Evolutionary conservation across 2,797 vertebrate genomes (phyloP), one percentile per base, ranked within the genome.

Genomic region (Silurus aristotelis): DNA sequence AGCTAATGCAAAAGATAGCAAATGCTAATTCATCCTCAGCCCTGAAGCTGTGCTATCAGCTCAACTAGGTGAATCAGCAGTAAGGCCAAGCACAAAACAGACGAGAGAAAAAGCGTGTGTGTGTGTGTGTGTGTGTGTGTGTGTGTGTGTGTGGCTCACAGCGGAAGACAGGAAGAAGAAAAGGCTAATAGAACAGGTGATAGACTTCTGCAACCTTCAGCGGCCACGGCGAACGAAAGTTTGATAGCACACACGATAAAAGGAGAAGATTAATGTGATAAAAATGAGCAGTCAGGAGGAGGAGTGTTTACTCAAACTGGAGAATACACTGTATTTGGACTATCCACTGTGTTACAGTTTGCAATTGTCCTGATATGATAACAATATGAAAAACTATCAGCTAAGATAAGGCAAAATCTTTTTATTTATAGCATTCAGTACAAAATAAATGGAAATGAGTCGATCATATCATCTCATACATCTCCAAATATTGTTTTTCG

Each of bases 11-110:
- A 31, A 31, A 58, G 38, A 25, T 27, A 73, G 27, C 6, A 52
- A 52, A 52, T 52, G 48, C 48, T 52, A 52, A 84, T 83, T 48
- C 82, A 81, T 86, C 83, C 83, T 73, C 60, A 75, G 83, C 76
- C 83, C 46, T 38, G 73, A 86, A 52, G 12, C 55, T 79, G 20
- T 7, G 55, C 81, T 43, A 84, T 84, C 82, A 72, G 86, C 78
- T 82, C 55, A 83, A 83, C 68, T 52, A 48, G 46, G 63, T 76
- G 58, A 84, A 80, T 83, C 82, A 70, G 56, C 12, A 70, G n/a
- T 68, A 84, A 84, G 27, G 19, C 75, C 56, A 77, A 25, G 9
- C 13, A 5, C 52, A 19, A 9, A n/a, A 56, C 52, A 19, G 25
- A 76, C 0, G 70, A 60, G 68, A 19, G 10, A 31, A 8, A 48